These are phyloP conservation scores for Lasioglossum baleicum DNA, from an alignment of 1,140 invertebrate species.

Conservation along the genomic window DNA sequence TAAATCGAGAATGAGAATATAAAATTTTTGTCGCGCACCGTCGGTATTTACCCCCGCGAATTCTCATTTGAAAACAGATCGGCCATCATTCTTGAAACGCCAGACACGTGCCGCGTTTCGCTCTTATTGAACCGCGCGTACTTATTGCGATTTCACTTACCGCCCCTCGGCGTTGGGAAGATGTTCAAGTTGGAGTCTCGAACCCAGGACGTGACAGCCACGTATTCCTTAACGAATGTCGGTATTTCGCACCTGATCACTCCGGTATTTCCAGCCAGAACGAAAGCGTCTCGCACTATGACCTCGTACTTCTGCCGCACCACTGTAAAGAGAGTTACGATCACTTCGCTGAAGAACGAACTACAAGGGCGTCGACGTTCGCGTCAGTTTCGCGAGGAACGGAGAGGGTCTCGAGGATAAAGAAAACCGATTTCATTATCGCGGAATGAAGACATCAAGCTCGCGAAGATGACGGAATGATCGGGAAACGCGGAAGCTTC, in stretches of 20 bases:
- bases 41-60: not conserved
- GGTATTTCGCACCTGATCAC: constrained; percentile 93
- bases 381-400: not conserved
- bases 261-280: constrained; percentile 92
- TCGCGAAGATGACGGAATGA: not conserved
- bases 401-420: not conserved
- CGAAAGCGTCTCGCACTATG: constrained; percentile 92
- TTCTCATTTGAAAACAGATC: constrained; percentile 1
- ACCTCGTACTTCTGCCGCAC: constrained; percentile 92
- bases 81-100: not conserved
- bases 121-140: not conserved
- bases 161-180: constrained; percentile 89
- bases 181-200: constrained; percentile 90
- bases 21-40: not conserved
- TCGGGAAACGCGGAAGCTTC: not conserved
- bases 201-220: constrained; percentile 93
- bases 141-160: constrained; percentile 77
- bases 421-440: not conserved
- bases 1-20: too few relatives aligned
- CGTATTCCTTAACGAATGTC: constrained; percentile 91
- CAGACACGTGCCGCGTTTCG: constrained; percentile 17
- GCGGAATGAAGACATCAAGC: not conserved
- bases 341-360: constrained; percentile 5
- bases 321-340: constrained; percentile 82
- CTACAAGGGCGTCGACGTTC: not conserved